Evolutionary conservation across 2,113 vertebrate genomes (phyloP).

Genomic region (Meriones unguiculatus): DNA sequence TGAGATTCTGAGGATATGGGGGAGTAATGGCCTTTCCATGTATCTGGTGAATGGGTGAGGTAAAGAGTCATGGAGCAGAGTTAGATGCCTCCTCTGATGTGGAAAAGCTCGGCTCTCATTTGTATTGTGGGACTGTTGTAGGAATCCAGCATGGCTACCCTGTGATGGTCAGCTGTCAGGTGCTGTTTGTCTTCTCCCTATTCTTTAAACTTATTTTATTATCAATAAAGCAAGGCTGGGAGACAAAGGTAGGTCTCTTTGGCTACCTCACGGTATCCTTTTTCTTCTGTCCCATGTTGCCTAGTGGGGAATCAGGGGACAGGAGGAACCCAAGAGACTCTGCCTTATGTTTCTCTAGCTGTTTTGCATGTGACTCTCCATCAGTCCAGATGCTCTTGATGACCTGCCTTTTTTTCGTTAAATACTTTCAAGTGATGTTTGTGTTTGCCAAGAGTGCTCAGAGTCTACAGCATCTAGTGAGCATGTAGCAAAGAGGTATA

Average conservation of each 20-base stretch:
- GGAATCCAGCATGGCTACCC: neutral
- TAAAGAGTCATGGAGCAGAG: neutral
- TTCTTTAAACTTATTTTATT: neutral
- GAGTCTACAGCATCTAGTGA: neutral
- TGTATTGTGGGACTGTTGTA: slow-evolving; percentile 19
- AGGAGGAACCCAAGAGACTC: neutral
- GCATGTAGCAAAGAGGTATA: neutral
- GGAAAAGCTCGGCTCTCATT: neutral
- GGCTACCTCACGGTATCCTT: no score
- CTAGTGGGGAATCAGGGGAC: neutral
- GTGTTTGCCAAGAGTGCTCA: neutral
- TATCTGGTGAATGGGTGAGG: neutral
- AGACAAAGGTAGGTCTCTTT: neutral
- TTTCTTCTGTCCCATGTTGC: neutral
- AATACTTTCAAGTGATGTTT: neutral
- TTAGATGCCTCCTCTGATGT: neutral
- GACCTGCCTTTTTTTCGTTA: neutral
- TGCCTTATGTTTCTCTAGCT: neutral
- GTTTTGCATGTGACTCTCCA: neutral
- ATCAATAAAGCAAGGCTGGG: neutral
- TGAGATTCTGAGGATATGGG: neutral
- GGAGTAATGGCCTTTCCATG: neutral
- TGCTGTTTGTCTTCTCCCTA: neutral
- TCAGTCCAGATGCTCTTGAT: neutral
- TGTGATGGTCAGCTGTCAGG: neutral